Evolutionary conservation across 1,140 invertebrate species (phyloP).

Genomic region (Dolichoris vasculosae): DNA sequence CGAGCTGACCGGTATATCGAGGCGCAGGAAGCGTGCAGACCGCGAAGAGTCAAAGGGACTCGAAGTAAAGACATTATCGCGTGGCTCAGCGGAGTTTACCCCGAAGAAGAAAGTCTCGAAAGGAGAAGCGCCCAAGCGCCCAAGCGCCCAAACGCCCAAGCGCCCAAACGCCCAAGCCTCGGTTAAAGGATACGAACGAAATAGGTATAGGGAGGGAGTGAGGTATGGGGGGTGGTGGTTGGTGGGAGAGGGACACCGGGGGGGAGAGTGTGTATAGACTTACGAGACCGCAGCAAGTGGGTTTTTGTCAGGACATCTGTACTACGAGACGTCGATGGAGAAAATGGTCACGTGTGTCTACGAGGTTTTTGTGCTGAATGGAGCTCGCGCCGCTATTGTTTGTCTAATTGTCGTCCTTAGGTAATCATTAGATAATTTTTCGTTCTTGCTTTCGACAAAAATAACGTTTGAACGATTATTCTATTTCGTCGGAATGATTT

Average conservation of each 20-base stretch:
- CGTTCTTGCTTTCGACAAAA: not conserved
- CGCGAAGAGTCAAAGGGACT: constrained; percentile 26
- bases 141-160: no score
- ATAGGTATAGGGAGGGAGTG: not conserved
- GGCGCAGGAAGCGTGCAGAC: constrained; percentile 36
- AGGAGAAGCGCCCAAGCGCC: not conserved
- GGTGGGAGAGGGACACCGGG: not conserved
- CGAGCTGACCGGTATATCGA: not conserved
- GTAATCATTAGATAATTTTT: constrained; percentile 11
- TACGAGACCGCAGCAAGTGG: constrained; percentile 32
- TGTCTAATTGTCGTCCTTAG: constrained; percentile 12
- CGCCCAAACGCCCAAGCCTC: not conserved
- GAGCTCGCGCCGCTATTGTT: constrained; percentile 17
- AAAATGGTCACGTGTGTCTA: constrained; percentile 42
- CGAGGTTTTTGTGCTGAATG: constrained; percentile 22
- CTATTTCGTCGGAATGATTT: not conserved
- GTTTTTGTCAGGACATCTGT: constrained; percentile 26
- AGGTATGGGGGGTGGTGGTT: not conserved
- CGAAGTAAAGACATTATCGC: constrained; percentile 48
- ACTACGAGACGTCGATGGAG: constrained; percentile 14
- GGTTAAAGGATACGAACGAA: constrained; percentile 2
- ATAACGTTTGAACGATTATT: not conserved
- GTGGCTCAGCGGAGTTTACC: not conserved
- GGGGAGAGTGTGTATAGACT: not conserved
- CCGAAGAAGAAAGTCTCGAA: constrained; percentile 27